Percentiles rank a stretch among this genome's conserved stretches.
Conservation (phyloP, 2,113 vertebrate genomes). For the Sceloporus tristichus region DNA sequence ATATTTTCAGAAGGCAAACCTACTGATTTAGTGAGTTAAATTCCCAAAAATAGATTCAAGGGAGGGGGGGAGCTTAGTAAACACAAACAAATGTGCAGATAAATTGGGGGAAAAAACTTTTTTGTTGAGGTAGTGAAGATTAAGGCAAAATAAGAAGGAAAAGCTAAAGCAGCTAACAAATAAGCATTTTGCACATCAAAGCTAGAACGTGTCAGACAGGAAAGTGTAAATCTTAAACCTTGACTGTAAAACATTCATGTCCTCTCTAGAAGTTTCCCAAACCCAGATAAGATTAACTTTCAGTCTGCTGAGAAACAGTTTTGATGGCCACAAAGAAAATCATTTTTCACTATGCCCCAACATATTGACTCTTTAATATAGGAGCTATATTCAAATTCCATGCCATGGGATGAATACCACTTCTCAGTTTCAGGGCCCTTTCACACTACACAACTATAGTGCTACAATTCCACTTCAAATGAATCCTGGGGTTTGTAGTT, state of each 20-base stretch:
- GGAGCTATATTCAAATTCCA: no score
- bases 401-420: no score
- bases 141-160: slow-evolving; percentile 30
- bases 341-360: no score
- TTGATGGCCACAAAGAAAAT: no score
- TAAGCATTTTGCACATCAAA: slow-evolving; percentile 5
- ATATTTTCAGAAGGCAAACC: slow-evolving; percentile 61
- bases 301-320: not conserved
- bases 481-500: no score
- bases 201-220: slow-evolving; percentile 13
- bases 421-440: no score
- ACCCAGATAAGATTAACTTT: slow-evolving; percentile 39
- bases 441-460: no score
- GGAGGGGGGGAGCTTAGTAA: slow-evolving; percentile 42
- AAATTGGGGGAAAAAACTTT: not conserved
- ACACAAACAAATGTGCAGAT: slow-evolving; percentile 40
- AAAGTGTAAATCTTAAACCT: slow-evolving; percentile 36
- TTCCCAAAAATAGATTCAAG: slow-evolving; percentile 37
- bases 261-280: slow-evolving; percentile 32
- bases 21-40: slow-evolving; percentile 62
- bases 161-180: not conserved
- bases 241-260: slow-evolving; percentile 42
- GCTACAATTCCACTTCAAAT: no score
- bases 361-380: no score
- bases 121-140: slow-evolving; percentile 32